A percentile compares a stretch with the other conserved stretches of the same genome.
These are phyloP conservation scores for Tipula lateralis DNA, from an alignment of 2,888 invertebrate genomes.

Conservation along the genomic window DNA sequence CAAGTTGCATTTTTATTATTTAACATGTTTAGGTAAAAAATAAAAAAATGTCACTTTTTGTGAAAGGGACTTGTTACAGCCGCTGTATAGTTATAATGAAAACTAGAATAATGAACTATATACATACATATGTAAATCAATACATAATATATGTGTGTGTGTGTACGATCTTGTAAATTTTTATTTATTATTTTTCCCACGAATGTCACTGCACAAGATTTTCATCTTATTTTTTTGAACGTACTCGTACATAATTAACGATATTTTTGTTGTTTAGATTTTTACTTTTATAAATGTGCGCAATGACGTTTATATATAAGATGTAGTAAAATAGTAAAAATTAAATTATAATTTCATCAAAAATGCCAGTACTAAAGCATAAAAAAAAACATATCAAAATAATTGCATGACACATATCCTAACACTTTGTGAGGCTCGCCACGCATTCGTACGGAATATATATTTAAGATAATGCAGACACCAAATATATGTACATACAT, in stretches of 20 bases:
- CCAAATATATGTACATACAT: not conserved
- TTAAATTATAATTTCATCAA: slow-evolving; percentile 1
- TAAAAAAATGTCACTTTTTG: not conserved
- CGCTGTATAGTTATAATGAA: not conserved
- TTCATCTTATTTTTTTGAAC: not conserved
- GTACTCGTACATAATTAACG: not conserved
- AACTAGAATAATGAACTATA: not conserved
- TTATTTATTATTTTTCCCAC: slow-evolving; percentile 24
- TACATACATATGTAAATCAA: not conserved
- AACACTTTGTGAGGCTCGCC: not conserved
- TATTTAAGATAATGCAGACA: not conserved
- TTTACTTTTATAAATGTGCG: not conserved
- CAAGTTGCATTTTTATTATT: not conserved
- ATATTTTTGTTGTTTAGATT: not conserved
- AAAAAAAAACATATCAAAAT: not conserved
- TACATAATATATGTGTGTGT: not conserved
- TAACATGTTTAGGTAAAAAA: not conserved
- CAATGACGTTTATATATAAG: not conserved
- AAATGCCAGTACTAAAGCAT: not conserved
- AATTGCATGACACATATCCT: slow-evolving; percentile 9
- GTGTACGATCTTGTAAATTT: too few species aligned
- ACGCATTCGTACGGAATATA: not conserved
- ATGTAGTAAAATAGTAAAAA: not conserved
- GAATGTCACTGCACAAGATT: not conserved
- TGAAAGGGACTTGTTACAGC: not conserved